Percentiles rank a stretch among this genome's conserved stretches.
Evolutionary conservation across 2,113 vertebrate species (phyloP).

Genomic region (Syngnathus typhle): DNA sequence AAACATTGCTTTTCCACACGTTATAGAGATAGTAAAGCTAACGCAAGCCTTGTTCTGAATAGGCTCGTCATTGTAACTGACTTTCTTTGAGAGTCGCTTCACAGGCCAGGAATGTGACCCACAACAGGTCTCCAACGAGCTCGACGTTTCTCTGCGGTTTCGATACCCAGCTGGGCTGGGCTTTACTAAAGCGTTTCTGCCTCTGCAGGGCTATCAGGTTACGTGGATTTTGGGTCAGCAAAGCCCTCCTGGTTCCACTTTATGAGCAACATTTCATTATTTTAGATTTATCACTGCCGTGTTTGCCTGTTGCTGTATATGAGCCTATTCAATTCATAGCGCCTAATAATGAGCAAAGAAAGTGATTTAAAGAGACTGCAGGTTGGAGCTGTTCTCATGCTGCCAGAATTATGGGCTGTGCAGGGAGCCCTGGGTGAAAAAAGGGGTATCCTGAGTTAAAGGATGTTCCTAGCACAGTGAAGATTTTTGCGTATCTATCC

Average conservation of each 20-base stretch:
- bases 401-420: conserved; percentile 42
- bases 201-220: conserved; percentile 55
- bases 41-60: neutral
- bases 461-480: conserved; percentile 17
- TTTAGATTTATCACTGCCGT: conserved; percentile 69
- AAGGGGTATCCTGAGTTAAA: conserved; percentile 19
- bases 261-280: conserved; percentile 68
- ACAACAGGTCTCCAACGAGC: conserved; percentile 37
- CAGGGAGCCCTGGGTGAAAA: conserved; percentile 25
- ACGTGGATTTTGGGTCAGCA: conserved; percentile 45
- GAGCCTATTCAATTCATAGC: conserved; percentile 49
- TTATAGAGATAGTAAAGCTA: neutral
- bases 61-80: conserved; percentile 5
- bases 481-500: conserved; percentile 32
- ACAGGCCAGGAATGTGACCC: conserved; percentile 39
- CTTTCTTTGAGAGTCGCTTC: conserved; percentile 22
- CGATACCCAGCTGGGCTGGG: conserved; percentile 40
- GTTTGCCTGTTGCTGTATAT: conserved; percentile 55
- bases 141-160: conserved; percentile 38
- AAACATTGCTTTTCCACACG: no score
- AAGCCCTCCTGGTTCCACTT: conserved; percentile 68
- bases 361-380: conserved; percentile 43
- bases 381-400: conserved; percentile 52
- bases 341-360: conserved; percentile 49
- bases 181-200: conserved; percentile 41